A percentile compares a stretch with the other conserved stretches of the same genome.
Evolutionary conservation across 2,888 invertebrate genomes (phyloP).

Genomic region (Cheilosia urbana): DNA sequence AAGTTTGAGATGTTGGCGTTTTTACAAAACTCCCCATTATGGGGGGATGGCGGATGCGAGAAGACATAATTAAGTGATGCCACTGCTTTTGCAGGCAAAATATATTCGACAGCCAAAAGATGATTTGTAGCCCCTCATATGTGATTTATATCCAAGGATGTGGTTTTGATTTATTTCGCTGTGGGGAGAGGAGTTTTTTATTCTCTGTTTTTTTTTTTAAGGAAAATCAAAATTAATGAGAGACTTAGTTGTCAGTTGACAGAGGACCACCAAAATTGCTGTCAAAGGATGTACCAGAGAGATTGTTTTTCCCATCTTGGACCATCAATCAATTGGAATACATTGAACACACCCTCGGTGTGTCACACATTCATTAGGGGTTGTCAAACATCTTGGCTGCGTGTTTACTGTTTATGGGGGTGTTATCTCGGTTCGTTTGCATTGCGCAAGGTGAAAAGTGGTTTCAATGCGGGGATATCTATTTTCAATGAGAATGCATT

Average conservation of each 20-base stretch:
- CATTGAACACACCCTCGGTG: conserved; percentile 36
- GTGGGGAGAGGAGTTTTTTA: neutral
- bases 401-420: conserved; percentile 32
- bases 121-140: conserved; percentile 31
- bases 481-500: conserved; percentile 38
- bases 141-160: conserved; percentile 42
- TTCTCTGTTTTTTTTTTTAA: conserved; percentile 32
- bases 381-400: conserved; percentile 55
- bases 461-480: conserved; percentile 14
- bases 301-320: neutral
- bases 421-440: conserved; percentile 45
- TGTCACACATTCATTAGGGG: conserved; percentile 58
- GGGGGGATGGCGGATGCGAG: neutral
- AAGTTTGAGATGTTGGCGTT: neutral
- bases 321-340: conserved; percentile 65
- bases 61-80: conserved; percentile 34
- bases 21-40: no score
- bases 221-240: conserved; percentile 53
- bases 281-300: conserved; percentile 32
- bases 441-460: conserved; percentile 72
- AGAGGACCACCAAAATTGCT: conserved; percentile 57
- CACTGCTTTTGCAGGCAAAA: neutral
- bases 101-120: conserved; percentile 22
- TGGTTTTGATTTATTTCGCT: conserved; percentile 29
- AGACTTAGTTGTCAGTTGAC: conserved; percentile 27